Conservation (phyloP, 1,140 invertebrate species). For the Teleogryllus occipitalis region DNA sequence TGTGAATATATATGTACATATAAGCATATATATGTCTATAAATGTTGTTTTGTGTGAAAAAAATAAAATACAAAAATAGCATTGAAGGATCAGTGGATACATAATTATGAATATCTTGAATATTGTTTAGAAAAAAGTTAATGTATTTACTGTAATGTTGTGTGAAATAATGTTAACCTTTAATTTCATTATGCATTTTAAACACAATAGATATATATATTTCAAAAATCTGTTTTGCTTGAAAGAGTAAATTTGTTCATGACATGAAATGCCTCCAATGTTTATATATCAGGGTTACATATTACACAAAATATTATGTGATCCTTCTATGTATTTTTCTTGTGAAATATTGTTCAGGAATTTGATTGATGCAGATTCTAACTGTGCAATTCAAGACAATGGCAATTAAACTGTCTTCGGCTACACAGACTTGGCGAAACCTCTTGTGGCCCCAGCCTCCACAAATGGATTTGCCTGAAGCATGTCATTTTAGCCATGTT, state of each 20-base stretch:
- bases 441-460: background rate
- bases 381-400: background rate
- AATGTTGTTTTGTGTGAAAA: constrained; percentile 5
- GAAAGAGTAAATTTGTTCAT: background rate
- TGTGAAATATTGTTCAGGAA: background rate
- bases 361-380: background rate
- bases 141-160: background rate
- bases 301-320: background rate
- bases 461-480: background rate
- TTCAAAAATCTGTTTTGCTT: background rate
- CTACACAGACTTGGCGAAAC: background rate
- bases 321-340: background rate
- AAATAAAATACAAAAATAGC: background rate
- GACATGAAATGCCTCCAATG: background rate
- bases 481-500: background rate
- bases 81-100: constrained; percentile 1
- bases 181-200: background rate
- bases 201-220: background rate
- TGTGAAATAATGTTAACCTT: background rate
- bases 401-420: background rate
- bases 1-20: constrained; percentile 3
- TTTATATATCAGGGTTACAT: background rate
- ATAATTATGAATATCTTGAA: background rate
- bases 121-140: background rate
- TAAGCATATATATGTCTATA: background rate